Conservation (phyloP, 2,113 vertebrate species). For the Cyanistes caeruleus region DNA sequence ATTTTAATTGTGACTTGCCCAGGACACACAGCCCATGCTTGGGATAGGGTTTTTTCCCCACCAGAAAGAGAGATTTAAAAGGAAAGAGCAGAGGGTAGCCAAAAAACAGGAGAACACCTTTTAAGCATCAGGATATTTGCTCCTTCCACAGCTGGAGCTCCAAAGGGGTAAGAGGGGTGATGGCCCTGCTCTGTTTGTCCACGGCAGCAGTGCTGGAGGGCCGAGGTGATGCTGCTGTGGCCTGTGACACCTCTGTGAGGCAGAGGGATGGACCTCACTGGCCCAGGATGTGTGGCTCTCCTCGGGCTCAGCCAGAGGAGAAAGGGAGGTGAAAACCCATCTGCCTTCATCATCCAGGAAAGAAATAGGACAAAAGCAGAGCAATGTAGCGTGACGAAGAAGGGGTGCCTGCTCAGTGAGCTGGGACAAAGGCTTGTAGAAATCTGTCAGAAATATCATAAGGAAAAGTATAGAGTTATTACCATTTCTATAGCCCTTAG, state of each 20-base stretch:
- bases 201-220: neutral
- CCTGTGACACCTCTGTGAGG: neutral
- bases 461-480: constrained; percentile 45
- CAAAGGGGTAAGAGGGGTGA: rapidly evolving
- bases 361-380: constrained; percentile 31
- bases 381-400: neutral
- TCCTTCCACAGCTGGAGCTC: neutral
- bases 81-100: neutral
- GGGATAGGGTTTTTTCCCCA: neutral
- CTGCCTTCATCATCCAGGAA: neutral
- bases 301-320: neutral
- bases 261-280: neutral
- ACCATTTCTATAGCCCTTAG: constrained; percentile 58
- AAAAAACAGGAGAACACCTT: neutral
- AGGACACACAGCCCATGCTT: rapidly evolving
- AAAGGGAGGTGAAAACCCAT: neutral
- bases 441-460: constrained; percentile 52
- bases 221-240: neutral
- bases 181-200: rapidly evolving
- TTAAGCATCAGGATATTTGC: neutral
- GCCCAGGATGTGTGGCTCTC: neutral
- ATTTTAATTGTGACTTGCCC: neutral
- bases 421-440: constrained; percentile 26
- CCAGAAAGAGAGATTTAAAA: neutral
- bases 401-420: constrained; percentile 13